Base-by-base conservation (phyloP, 2,797 vertebrate species). In the Brachyrhaphis roseni region DNA sequence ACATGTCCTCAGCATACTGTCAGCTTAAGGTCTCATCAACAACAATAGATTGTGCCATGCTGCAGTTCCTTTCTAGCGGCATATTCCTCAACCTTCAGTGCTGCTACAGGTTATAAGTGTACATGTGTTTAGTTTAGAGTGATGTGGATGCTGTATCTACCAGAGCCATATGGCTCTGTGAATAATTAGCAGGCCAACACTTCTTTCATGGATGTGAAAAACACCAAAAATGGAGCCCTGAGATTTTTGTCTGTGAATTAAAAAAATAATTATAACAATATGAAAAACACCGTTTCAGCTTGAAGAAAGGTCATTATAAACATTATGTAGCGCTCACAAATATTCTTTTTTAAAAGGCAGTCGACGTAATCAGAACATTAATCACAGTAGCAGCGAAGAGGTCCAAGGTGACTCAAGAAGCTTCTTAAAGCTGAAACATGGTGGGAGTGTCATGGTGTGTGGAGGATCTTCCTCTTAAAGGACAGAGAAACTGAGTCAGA, bases 51-150 rank as follows among this genome's bases (percentile, higher is more conserved):
- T 18, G 41, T 72, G 57, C 64, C 71, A 10, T 82, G 45, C 39
- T 36, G 41, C 36, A 20, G 41, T 76, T 82, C 5, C 74, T 39
- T 55, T 36, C 26, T 76, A 26, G 15, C 76, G 41, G 76, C 59
- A 26, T n/a, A 75, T 68, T 11, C 26, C 74, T 72, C 78, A 75
- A 80, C 81, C 78, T 77, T 81, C 79, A 72, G 41, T 74, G 18
- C 49, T 77, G 31, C 71, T 46, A 41, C 72, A 45, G 72, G 46
- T 70, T 53, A 28, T 45, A 51, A 43, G 26, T 79, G 70, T 12
- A 45, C 49, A 41, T 75, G 51, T 81, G 76, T 87, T 79, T 20
- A 39, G 31, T 23, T 68, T 41, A 23, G 5, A 53, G 62, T 75
- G 78, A 51, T 11, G 36, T 74, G 34, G 1, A 79, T 39, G 15